Conservation (phyloP, 2,113 vertebrate species). For the Seriola quinqueradiata region DNA sequence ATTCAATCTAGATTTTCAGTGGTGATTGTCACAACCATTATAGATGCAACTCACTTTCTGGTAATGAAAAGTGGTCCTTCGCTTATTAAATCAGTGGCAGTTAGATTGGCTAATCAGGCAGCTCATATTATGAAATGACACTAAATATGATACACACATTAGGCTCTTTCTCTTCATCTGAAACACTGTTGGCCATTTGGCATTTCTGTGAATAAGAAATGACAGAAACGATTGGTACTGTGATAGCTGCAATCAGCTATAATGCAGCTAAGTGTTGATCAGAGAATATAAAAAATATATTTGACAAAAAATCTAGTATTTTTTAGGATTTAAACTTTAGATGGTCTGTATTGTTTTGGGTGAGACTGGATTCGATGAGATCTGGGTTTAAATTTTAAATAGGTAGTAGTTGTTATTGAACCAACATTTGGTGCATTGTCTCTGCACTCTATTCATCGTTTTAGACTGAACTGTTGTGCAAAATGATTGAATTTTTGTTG, state of each 20-base stretch:
- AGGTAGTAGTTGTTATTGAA: too few species aligned
- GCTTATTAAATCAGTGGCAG: background rate
- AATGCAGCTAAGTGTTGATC: too few species aligned
- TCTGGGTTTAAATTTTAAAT: too few species aligned
- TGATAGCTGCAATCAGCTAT: too few species aligned
- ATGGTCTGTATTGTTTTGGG: background rate
- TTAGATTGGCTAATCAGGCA: background rate
- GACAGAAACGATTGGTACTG: too few species aligned
- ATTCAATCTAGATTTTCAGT: background rate
- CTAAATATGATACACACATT: background rate
- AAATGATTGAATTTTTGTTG: too few species aligned
- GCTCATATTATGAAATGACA: background rate
- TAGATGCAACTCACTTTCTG: too few species aligned
- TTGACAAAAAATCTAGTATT: too few species aligned
- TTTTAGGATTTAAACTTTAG: background rate
- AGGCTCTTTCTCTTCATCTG: background rate
- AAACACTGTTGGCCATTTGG: background rate
- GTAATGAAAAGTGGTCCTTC: background rate
- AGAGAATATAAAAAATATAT: too few species aligned
- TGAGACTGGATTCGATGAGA: background rate
- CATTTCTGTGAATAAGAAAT: background rate
- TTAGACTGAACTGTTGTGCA: too few species aligned
- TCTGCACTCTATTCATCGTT: too few species aligned
- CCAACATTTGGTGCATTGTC: too few species aligned
- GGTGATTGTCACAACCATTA: background rate